Evolutionary conservation across 2,797 vertebrate genomes (phyloP).

Genomic region (Adrianichthys oophorus): DNA sequence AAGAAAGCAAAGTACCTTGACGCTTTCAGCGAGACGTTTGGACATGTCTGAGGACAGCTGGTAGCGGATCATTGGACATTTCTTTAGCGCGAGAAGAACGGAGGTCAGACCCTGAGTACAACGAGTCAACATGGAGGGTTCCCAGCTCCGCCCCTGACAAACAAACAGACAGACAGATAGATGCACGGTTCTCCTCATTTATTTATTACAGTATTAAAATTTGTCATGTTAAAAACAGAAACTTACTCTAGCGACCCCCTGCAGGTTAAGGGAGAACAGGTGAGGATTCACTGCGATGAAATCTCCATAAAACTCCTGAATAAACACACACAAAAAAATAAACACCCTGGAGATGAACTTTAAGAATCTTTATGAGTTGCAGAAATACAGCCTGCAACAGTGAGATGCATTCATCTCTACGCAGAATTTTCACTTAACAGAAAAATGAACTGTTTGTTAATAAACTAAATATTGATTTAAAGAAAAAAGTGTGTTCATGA

Average conservation of each 20-base stretch:
- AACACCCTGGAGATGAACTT: not conserved
- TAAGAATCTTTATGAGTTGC: not conserved
- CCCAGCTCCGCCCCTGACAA: constrained; percentile 88
- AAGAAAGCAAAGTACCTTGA: constrained; percentile 81
- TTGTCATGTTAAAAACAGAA: not conserved
- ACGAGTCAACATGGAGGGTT: constrained; percentile 82
- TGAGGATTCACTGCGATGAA: constrained; percentile 97
- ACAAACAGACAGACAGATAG: constrained; percentile 3
- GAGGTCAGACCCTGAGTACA: constrained; percentile 93
- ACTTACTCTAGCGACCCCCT: constrained; percentile 87
- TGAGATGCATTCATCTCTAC: no score
- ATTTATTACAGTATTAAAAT: not conserved
- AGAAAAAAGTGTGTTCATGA: no score
- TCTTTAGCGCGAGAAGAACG: constrained; percentile 93
- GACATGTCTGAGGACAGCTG: constrained; percentile 92
- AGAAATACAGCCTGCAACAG: no score
- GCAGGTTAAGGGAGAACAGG: constrained; percentile 93
- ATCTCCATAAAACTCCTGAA: constrained; percentile 96
- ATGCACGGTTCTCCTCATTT: not conserved
- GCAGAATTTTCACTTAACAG: no score
- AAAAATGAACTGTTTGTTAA: no score
- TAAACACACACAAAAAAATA: not conserved
- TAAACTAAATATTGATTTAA: no score
- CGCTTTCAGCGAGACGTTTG: constrained; percentile 88
- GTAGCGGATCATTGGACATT: constrained; percentile 97